These are phyloP conservation scores for Cherax quadricarinatus DNA, from an alignment of 1,140 invertebrate genomes.

Conservation along the genomic window DNA sequence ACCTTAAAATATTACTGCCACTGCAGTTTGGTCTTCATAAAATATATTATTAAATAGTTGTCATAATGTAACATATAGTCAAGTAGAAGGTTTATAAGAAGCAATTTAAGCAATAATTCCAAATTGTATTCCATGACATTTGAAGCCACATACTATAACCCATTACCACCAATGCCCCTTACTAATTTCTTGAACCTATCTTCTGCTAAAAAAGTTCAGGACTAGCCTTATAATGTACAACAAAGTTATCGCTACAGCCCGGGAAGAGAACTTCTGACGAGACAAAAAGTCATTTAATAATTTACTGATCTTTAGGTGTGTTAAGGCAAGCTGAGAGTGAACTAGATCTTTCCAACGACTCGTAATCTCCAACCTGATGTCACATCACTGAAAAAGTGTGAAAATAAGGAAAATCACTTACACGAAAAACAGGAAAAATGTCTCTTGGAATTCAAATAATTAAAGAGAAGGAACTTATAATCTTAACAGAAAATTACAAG, in stretches of 20 bases:
- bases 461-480: neutral
- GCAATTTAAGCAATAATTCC: too few relatives aligned
- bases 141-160: neutral
- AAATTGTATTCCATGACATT: neutral
- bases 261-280: neutral
- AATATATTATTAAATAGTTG: too few relatives aligned
- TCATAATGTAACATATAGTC: too few relatives aligned
- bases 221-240: neutral
- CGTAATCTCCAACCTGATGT: neutral
- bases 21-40: too few relatives aligned
- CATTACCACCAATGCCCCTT: neutral
- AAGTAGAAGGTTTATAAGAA: neutral
- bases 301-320: neutral
- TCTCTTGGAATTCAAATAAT: neutral
- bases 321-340: neutral
- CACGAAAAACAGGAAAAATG: neutral
- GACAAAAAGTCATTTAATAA: neutral
- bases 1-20: too few relatives aligned
- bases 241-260: neutral
- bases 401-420: constrained; percentile 6
- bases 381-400: constrained; percentile 11
- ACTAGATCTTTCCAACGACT: neutral
- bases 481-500: neutral
- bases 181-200: neutral
- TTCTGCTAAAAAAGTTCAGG: neutral